Evolutionary conservation across 2,888 invertebrate genomes (phyloP).

Genomic region (Xestia sexstrigata): DNA sequence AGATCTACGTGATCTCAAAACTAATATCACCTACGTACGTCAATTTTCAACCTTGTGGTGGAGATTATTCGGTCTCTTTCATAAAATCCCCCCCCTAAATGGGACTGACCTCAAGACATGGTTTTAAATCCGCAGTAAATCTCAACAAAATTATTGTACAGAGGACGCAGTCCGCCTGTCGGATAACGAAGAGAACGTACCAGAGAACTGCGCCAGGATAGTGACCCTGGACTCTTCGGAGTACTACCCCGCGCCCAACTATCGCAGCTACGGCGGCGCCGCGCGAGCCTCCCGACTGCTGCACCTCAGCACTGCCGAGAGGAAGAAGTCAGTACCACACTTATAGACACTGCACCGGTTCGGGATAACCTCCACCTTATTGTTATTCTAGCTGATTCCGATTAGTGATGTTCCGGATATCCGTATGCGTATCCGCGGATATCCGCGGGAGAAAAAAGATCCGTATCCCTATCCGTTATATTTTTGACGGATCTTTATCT

Average conservation of each 20-base stretch:
- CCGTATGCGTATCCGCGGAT: too few relatives aligned
- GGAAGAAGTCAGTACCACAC: constrained; percentile 87
- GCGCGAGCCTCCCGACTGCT: constrained; percentile 90
- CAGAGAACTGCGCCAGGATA: constrained; percentile 92
- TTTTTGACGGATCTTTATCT: too few relatives aligned
- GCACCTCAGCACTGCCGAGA: constrained; percentile 92
- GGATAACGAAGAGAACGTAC: constrained; percentile 92
- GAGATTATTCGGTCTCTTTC: not conserved
- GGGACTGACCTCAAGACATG: too few relatives aligned
- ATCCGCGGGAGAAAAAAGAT: too few relatives aligned
- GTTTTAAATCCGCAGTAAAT: not conserved
- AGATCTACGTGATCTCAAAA: not conserved
- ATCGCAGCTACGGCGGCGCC: constrained; percentile 93
- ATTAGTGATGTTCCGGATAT: not conserved
- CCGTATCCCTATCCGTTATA: too few relatives aligned
- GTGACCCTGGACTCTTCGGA: constrained; percentile 92
- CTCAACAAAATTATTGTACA: constrained; percentile 52
- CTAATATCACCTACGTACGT: not conserved
- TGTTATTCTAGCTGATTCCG: not conserved
- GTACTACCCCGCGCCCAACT: constrained; percentile 94
- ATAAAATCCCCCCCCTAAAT: not conserved
- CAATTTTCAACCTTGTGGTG: not conserved
- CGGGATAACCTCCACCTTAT: not conserved
- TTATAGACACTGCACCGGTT: not conserved
- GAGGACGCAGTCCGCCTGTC: constrained; percentile 93